Evolutionary conservation across 2,888 invertebrate species (phyloP), one percentile per base, ranked within the genome.

Genomic region (Drosophila seclusa): DNA sequence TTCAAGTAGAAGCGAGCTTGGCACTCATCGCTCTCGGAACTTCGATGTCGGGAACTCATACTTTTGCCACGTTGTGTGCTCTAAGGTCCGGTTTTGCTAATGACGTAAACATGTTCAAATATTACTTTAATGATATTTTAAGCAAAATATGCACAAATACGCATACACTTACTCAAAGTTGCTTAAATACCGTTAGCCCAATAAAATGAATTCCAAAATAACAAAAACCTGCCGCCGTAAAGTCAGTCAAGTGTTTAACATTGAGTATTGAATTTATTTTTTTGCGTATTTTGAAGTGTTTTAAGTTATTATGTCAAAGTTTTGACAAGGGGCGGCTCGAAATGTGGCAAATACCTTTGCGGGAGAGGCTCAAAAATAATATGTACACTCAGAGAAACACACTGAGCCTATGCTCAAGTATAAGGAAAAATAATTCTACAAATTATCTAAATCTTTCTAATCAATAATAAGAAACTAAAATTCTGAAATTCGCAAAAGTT

Each of bases 21-120:
- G 81, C 71, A 85, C 54, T 88, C 58, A 69, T 59, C 42, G 55
- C 48, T 62, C 67, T 78, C 73, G 68, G 80, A 82, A 79, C 55
- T 61, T 2, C 29, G 16, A 38, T 13, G 27, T 48, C 11, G 36
- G n/a, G 53, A 68, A 58, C 55, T 55, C 68, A 55, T 58, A 79
- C 52, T 32, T 21, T 29, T 66, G 78, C 62, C 68, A 70, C 73
- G 74, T 57, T 31, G 42, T 57, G 40, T 49, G 24, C n/a, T 18
- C 34, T 29, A 57, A 83, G 88, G 89, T 85, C 85, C 85, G 85
- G 85, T 90, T 90, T 85, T 71, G 70, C 40, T 61, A 52, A 73
- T 87, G 83, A 78, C 90, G 90, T 89, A 87, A 89, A 70, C 74
- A 70, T 66, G 57, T 54, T 59, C 72, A 61, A 87, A 88, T 82